These are phyloP conservation scores for Cephalopterus ornatus DNA, from an alignment of 2,113 vertebrate species.

Conservation along the genomic window DNA sequence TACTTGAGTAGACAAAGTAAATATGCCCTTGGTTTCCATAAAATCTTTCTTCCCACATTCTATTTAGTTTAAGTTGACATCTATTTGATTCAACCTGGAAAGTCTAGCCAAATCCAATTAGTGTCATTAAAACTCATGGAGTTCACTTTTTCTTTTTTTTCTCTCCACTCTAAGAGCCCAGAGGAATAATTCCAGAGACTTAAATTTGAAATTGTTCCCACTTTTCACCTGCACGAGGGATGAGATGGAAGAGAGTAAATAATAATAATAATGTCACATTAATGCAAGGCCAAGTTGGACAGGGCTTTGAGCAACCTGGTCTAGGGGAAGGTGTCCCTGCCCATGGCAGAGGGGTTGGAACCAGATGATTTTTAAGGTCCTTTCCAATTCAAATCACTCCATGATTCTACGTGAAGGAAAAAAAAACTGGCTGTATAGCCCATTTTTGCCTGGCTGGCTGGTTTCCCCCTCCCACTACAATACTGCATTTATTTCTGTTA, in stretches of 20 bases:
- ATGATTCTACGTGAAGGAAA: background rate
- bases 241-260: background rate
- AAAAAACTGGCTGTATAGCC: background rate
- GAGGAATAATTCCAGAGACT: background rate
- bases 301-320: background rate
- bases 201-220: background rate
- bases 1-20: constrained; percentile 61
- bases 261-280: background rate
- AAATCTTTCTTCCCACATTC: constrained; percentile 16
- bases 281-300: background rate
- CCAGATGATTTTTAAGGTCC: background rate
- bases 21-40: constrained; percentile 47
- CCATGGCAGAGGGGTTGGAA: background rate
- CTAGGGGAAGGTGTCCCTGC: background rate
- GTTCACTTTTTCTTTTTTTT: background rate
- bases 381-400: background rate
- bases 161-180: background rate
- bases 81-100: constrained; percentile 33
- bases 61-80: constrained; percentile 46
- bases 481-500: background rate
- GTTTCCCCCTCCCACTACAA: background rate
- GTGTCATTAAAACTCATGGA: constrained; percentile 8
- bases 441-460: background rate
- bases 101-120: constrained; percentile 42
- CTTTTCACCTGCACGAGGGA: background rate